Evolutionary conservation across 37 sponge, comb jelly and placozoan species (phyloP).

Genomic region (Hormiphora californensis): DNA sequence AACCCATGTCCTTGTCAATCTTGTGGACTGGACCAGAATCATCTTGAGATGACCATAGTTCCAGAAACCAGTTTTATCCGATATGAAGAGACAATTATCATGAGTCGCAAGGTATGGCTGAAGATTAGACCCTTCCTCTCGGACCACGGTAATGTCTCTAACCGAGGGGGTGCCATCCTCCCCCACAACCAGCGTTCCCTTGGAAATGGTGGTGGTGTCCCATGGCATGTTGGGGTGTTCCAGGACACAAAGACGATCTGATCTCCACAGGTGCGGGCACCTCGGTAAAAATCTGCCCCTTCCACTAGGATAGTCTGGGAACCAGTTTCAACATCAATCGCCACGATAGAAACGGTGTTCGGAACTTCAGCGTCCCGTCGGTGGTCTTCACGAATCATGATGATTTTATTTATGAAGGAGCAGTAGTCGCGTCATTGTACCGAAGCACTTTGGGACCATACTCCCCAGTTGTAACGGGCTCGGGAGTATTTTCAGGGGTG

Average conservation of each 20-base stretch:
- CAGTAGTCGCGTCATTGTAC: neutral
- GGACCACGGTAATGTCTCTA: neutral
- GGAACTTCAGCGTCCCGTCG: neutral
- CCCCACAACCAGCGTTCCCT: neutral
- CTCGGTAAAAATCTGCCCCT: neutral
- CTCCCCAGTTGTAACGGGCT: neutral
- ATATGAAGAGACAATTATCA: neutral
- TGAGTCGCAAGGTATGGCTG: neutral
- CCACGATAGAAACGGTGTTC: slow-evolving; percentile 9
- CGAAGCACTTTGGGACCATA: neutral
- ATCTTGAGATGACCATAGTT: slow-evolving; percentile 16
- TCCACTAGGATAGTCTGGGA: neutral
- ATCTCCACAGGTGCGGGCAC: neutral
- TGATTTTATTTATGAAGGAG: neutral
- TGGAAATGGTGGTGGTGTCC: neutral
- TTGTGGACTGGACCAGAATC: neutral
- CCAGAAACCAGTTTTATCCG: slow-evolving; percentile 18
- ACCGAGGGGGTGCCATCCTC: neutral
- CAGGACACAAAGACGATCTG: slow-evolving; percentile 20
- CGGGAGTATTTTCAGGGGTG: neutral
- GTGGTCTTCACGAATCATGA: slow-evolving; percentile 25
- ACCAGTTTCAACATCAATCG: slow-evolving; percentile 19
- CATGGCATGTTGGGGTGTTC: slow-evolving; percentile 52
- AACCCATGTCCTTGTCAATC: neutral
- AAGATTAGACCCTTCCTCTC: neutral